These are phyloP conservation scores for Drosophila monieri DNA, from an alignment of 2,888 invertebrate species.

Conservation along the genomic window DNA sequence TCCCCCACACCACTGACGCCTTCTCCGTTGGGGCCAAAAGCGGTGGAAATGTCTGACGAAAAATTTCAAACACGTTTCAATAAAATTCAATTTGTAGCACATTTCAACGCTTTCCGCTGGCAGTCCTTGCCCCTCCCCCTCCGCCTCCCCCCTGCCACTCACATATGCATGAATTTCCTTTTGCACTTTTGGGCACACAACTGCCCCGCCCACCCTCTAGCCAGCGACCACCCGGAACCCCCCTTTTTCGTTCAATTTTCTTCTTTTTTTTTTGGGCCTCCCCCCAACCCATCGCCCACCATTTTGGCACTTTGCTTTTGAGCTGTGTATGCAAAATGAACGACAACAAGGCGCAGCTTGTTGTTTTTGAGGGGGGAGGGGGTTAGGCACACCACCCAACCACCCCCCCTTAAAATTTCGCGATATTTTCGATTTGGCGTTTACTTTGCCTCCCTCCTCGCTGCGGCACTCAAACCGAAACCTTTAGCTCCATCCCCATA, in stretches of 20 bases:
- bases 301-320: constrained; percentile 55
- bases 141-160: constrained; percentile 33
- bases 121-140: background rate
- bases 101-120: constrained; percentile 77
- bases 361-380: background rate
- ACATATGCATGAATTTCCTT: constrained; percentile 80
- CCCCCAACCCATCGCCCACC: constrained; percentile 37
- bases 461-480: constrained; percentile 30
- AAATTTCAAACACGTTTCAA: constrained; percentile 80
- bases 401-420: constrained; percentile 38
- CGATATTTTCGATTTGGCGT: constrained; percentile 75
- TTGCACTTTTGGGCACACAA: constrained; percentile 61
- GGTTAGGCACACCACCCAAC: background rate
- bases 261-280: constrained; percentile 3
- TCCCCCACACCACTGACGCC: constrained; percentile 4
- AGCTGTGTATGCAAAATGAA: constrained; percentile 47
- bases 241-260: constrained; percentile 1
- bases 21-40: constrained; percentile 17
- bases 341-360: constrained; percentile 43
- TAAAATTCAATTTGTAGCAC: constrained; percentile 79
- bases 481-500: constrained; percentile 5
- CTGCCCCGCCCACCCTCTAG: background rate
- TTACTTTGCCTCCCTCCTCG: constrained; percentile 34
- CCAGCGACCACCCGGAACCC: background rate
- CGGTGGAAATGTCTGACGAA: constrained; percentile 63